Evolutionary conservation across 2,888 invertebrate genomes (phyloP), one percentile per base, ranked within the genome.

Genomic region (Drosophila paramelanica): DNA sequence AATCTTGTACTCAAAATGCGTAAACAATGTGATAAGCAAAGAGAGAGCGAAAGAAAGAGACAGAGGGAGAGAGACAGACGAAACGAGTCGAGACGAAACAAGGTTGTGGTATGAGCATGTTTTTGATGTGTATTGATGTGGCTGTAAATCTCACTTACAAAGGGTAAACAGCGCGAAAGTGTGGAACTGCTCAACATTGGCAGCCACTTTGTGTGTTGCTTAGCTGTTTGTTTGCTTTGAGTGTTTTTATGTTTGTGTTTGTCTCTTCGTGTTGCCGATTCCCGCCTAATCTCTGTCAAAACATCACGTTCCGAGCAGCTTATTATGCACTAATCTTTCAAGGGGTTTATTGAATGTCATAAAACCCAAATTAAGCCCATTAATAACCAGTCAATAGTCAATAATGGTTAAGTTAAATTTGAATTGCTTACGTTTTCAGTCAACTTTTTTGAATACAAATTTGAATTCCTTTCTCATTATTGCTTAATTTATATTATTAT

Each of bases 1-100:
- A 89, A 89, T 86, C 88, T 84, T 83, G 89, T 86, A 86, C 86
- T 85, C 89, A 89, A 89, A 89, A 89, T 85, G 88, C 89, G 86
- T 89, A 86, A 89, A 89, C 86, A 89, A 76, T 85, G 80, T 82
- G 86, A 87, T 87, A 88, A 87, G 89, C 81, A 74, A 62, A 66
- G 50, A 49, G 41, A 65, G 53, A 52, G 36, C 3, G 11, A 8
- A 13, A 6, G 39, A 31, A 23, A 17, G 31, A 3, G 25, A n/a
- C 42, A 27, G 31, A 45, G 14, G 33, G 8, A 20, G 23, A 41
- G 20, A 38, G 20, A 23, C 27, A n/a, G 5, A 31, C n/a, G 47
- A 14, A 7, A 3, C 7, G 61, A 7, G 57, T 20, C 23, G 41
- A 45, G 7, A 31, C 13, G 38, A 52, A 31, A 10, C 41, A 27